Base-by-base conservation (phyloP, 2,797 vertebrate genomes). In the Sebastolobus alascanus region DNA sequence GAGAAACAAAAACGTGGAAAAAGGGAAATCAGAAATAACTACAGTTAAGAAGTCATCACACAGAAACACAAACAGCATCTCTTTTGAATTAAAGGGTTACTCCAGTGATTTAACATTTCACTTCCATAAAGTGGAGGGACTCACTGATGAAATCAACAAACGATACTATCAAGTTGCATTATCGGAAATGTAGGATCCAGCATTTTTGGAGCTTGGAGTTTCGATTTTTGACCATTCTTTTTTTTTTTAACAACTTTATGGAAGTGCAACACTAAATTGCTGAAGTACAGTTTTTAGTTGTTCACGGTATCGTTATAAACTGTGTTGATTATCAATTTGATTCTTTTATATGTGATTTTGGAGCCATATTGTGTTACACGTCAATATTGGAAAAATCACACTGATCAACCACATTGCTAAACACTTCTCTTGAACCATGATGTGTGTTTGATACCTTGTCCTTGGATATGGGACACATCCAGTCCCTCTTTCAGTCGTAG, bases 401-500 rank as follows among this genome's bases (percentile, higher is more conserved):
- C 16, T 46, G 14, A 46, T 46, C 14, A 46, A 18, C 43, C 43
- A 46, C 43, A 46, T 46, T 46, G 43, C 43, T 46, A 56, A 27
- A 18, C 59, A 8, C 29, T 20, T 35, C 59, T 20, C 29, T 37
- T 20, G 1, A 60, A 11, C 16, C 10, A 46, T 16, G 43, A 46
- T 18, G 22, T 56, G 46, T 74, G 27, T 31, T 18, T 33, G 20
- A 83, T 96, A 99, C 98, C 98, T 98, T 98, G 98, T 82, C 97
- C 97, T 93, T 99, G 98, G 92, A 99, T 98, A 78, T 99, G 98
- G 80, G 98, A 99, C 87, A 99, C 96, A 75, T 99, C 98, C 67
- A 99, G 94, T 22, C 98, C 98, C 85, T 99, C 98, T 81, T 97
- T 95, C 64, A 99, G 93, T 73, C 98, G 94, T 64, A 99, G 97